A percentile compares a stretch with the other conserved stretches of the same genome.
Evolutionary conservation across 1,140 invertebrate genomes (phyloP).

Genomic region (Aphaenogaster rudis): DNA sequence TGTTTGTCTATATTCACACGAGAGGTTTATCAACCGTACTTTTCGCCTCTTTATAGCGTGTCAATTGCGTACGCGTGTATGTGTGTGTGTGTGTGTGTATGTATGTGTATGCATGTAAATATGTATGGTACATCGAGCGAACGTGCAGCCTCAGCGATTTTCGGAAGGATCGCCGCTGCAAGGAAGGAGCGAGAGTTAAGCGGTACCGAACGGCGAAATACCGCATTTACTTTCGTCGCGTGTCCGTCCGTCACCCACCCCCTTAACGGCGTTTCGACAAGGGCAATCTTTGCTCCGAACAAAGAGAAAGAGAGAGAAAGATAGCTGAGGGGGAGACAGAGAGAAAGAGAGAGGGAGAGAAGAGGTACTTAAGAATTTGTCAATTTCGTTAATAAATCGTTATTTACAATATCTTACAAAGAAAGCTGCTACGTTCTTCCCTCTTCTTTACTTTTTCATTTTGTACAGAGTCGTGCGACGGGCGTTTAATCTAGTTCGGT

Average conservation of each 20-base stretch:
- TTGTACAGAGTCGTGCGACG: constrained; percentile 82
- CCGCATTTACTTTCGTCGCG: constrained; percentile 17
- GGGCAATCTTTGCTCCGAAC: constrained; percentile 78
- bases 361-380: constrained; percentile 84
- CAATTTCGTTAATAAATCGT: constrained; percentile 86
- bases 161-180: constrained; percentile 22
- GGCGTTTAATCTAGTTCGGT: constrained; percentile 76
- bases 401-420: constrained; percentile 87
- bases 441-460: constrained; percentile 75
- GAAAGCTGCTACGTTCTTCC: constrained; percentile 83
- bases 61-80: constrained; percentile 31
- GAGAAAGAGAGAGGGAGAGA: constrained; percentile 76
- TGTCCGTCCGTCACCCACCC: background rate
- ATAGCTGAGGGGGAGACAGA: constrained; percentile 49
- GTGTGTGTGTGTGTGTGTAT: background rate
- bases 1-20: constrained; percentile 80
- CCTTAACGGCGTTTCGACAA: constrained; percentile 32
- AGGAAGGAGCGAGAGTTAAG: constrained; percentile 1
- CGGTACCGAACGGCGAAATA: constrained; percentile 28
- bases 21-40: constrained; percentile 63
- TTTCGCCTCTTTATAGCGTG: constrained; percentile 54
- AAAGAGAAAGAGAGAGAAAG: constrained; percentile 75
- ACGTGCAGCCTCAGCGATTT: constrained; percentile 73
- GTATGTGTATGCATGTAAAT: background rate
- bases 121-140: constrained; percentile 39